phyloP scores from a whole-genome alignment of 1,140 invertebrate species.

The Eufriesea mexicana region DNA sequence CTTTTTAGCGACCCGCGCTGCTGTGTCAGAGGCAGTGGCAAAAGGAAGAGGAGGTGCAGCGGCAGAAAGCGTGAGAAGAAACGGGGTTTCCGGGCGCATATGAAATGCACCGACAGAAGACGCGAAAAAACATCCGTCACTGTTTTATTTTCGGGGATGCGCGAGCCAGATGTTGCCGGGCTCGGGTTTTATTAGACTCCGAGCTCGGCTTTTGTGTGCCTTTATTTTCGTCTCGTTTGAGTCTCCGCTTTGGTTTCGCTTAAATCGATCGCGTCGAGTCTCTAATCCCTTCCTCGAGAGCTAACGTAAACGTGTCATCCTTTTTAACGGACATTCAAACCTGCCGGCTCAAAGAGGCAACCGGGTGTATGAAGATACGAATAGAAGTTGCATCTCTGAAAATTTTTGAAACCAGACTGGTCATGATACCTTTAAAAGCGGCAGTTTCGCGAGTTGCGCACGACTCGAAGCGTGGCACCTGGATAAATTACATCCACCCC shows the following conservation, averaged over 20 bases:
- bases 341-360: neutral
- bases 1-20: neutral
- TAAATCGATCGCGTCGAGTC: neutral
- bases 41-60: neutral
- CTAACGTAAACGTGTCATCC: neutral
- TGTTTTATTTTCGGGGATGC: constrained; percentile 24
- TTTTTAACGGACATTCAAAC: neutral
- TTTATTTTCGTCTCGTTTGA: neutral
- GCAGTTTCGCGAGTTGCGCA: neutral
- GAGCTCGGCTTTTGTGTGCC: neutral
- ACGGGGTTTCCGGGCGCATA: neutral
- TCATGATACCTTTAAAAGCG: neutral
- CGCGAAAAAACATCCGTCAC: constrained; percentile 7
- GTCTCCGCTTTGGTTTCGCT: neutral
- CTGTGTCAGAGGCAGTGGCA: too few relatives aligned
- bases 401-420: neutral
- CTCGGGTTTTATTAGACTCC: constrained; percentile 21
- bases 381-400: neutral
- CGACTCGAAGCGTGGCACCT: too few relatives aligned
- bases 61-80: neutral
- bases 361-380: neutral
- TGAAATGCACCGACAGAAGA: constrained; percentile 7
- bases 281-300: neutral
- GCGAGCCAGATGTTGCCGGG: constrained; percentile 20
- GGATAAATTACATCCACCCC: neutral